These are phyloP conservation scores for Aphis craccivora DNA, from an alignment of 1,140 invertebrate species.

Conservation along the genomic window DNA sequence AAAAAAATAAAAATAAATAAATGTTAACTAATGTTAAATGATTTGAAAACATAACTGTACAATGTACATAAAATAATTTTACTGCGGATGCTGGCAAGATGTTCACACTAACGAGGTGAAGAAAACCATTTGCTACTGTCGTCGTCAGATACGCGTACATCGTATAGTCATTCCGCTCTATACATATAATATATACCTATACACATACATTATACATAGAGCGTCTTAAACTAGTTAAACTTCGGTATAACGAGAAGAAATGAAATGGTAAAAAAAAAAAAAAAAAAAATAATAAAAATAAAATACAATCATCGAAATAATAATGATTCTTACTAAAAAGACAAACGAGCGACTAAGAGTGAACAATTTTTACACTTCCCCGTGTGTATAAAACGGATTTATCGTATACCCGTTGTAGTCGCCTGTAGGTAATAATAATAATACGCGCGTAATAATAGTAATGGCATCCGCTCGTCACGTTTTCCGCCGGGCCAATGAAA, in stretches of 20 bases:
- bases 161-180: background rate
- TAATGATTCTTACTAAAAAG: background rate
- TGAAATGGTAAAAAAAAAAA: background rate
- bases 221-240: background rate
- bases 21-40: conserved; percentile 14
- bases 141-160: background rate
- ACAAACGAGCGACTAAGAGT: background rate
- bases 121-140: conserved; percentile 19
- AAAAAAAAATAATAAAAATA: background rate
- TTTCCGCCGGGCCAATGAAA: conserved; percentile 36
- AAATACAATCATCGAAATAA: background rate
- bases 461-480: conserved; percentile 45
- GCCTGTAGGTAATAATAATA: background rate
- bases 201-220: background rate
- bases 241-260: background rate
- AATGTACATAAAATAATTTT: background rate
- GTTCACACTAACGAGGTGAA: conserved; percentile 36
- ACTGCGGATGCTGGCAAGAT: conserved; percentile 4
- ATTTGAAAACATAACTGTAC: background rate
- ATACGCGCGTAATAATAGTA: background rate
- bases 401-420: too few species aligned
- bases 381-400: background rate
- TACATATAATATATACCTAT: background rate
- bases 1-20: background rate
- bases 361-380: background rate